phyloP scores from a whole-genome alignment of 1,140 invertebrate species.

The Oreohelix idahoensis region DNA sequence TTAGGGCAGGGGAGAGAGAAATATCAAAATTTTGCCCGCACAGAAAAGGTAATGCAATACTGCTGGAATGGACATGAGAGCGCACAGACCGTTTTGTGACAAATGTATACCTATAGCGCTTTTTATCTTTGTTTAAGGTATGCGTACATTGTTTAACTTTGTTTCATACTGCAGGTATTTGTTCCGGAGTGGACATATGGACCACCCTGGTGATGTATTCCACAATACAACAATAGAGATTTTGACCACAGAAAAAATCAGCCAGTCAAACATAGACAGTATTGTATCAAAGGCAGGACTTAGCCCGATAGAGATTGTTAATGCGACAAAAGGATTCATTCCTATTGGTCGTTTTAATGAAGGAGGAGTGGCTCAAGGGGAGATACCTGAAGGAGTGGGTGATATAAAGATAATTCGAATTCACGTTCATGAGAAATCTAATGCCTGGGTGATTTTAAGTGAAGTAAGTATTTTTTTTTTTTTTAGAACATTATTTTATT shows the following conservation, averaged over 20 bases:
- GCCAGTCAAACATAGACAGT: not conserved
- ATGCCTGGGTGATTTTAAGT: constrained; percentile 67
- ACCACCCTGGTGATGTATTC: constrained; percentile 92
- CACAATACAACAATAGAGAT: constrained; percentile 92
- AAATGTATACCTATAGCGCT: too few relatives aligned
- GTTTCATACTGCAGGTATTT: constrained; percentile 78
- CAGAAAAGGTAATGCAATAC: too few relatives aligned
- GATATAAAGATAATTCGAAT: constrained; percentile 53
- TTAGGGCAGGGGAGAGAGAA: too few relatives aligned
- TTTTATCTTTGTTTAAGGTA: too few relatives aligned
- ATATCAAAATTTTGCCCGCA: too few relatives aligned
- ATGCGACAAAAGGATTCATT: constrained; percentile 47
- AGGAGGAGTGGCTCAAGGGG: constrained; percentile 54
- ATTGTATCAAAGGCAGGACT: constrained; percentile 20
- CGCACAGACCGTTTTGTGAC: too few relatives aligned
- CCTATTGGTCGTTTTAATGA: constrained; percentile 53
- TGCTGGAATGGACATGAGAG: too few relatives aligned
- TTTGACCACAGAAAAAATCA: constrained; percentile 73
- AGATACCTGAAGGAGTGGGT: constrained; percentile 44
- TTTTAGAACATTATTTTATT: not conserved
- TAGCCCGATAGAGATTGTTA: constrained; percentile 18
- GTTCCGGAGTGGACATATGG: constrained; percentile 92
- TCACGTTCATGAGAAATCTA: constrained; percentile 50
- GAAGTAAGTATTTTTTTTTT: constrained; percentile 53
- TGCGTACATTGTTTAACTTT: too few relatives aligned